A percentile compares a stretch with the other conserved stretches of the same genome.
These are phyloP conservation scores for Drosophila monieri DNA, from an alignment of 2,888 invertebrate genomes.

Conservation along the genomic window DNA sequence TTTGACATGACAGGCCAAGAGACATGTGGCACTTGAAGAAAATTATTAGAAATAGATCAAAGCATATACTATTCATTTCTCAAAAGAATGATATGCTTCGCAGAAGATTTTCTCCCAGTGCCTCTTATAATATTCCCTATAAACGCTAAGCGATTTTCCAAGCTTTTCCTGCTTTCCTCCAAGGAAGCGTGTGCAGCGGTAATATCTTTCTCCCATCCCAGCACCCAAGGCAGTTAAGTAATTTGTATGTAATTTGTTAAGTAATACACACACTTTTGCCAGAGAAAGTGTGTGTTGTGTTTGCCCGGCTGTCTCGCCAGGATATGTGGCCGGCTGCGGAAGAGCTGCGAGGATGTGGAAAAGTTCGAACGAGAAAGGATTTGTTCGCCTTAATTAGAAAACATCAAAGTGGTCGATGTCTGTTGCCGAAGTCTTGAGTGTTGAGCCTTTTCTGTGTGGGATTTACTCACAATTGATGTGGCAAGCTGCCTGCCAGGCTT, in stretches of 20 bases:
- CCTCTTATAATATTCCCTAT: constrained; percentile 43
- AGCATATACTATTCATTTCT: too few relatives aligned
- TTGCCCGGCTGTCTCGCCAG: constrained; percentile 67
- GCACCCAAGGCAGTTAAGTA: constrained; percentile 63
- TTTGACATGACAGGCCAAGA: constrained; percentile 67
- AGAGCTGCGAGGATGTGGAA: constrained; percentile 13
- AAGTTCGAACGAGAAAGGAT: constrained; percentile 44
- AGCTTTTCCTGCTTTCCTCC: constrained; percentile 33
- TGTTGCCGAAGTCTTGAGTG: constrained; percentile 33
- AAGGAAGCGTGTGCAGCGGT: constrained; percentile 10
- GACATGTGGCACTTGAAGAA: constrained; percentile 3
- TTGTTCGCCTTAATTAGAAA: constrained; percentile 42
- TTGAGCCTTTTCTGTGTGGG: constrained; percentile 43
- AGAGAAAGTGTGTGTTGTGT: constrained; percentile 39
- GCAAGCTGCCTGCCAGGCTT: constrained; percentile 51
- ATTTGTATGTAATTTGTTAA: constrained; percentile 79
- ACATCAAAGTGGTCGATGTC: constrained; percentile 40
- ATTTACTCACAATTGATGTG: constrained; percentile 53
- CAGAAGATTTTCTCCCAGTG: neutral
- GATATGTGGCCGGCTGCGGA: constrained; percentile 51
- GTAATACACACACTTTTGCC: constrained; percentile 60
- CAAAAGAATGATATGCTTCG: neutral
- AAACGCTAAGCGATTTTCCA: constrained; percentile 70
- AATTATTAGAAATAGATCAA: neutral
- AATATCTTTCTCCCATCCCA: neutral